Percentiles rank a stretch among this genome's conserved stretches.
These are phyloP conservation scores for Ctenicera cuprea DNA, from an alignment of 2,888 invertebrate species.

Conservation along the genomic window DNA sequence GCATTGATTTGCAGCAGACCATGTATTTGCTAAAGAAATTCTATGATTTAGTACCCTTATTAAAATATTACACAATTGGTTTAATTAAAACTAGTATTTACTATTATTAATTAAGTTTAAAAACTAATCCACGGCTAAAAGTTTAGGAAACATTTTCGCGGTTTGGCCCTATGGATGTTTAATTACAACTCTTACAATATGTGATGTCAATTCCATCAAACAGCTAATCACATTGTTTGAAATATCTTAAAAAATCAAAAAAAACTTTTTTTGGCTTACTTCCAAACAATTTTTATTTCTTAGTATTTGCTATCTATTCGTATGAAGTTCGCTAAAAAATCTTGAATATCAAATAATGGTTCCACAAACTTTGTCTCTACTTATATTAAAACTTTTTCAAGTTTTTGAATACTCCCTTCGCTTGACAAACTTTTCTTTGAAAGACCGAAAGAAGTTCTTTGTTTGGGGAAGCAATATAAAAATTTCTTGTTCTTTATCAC, in stretches of 20 bases:
- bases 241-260: too few relatives aligned
- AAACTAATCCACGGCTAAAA: too few relatives aligned
- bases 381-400: neutral
- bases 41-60: neutral
- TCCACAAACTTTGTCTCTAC: constrained; percentile 1
- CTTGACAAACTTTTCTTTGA: constrained; percentile 11
- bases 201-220: too few relatives aligned
- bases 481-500: too few relatives aligned
- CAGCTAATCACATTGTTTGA: too few relatives aligned
- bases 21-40: neutral
- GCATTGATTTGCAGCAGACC: neutral
- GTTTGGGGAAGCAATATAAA: too few relatives aligned
- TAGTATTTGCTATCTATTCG: neutral
- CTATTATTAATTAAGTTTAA: too few relatives aligned
- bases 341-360: constrained; percentile 7
- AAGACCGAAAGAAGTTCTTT: neutral
- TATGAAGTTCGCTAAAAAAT: neutral
- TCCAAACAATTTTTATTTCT: neutral
- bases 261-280: neutral
- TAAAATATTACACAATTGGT: too few relatives aligned
- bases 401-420: neutral
- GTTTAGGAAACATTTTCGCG: too few relatives aligned
- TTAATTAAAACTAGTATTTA: neutral
- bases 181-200: too few relatives aligned
- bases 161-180: too few relatives aligned